Evolutionary conservation across 2,888 invertebrate species (phyloP), one percentile per base, ranked within the genome.

Genomic region (Folsomia manolachei): DNA sequence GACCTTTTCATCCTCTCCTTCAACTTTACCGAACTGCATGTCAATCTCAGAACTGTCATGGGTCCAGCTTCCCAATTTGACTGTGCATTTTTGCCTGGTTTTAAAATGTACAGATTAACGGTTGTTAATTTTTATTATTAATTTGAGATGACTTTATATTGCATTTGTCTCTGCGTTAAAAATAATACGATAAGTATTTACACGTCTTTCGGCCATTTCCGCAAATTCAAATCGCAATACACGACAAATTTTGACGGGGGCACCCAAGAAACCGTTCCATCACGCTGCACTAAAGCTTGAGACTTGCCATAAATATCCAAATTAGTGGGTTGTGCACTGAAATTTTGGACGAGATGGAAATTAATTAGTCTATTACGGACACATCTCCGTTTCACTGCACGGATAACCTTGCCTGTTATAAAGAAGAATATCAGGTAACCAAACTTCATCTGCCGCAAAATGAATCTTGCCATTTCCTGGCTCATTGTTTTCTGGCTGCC

Each of bases 191-290:
- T n/a, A n/a, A n/a, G n/a, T n/a, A n/a, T n/a, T n/a, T n/a, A n/a
- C n/a, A n/a, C 84, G 83, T 94, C 94, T 63, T 86, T 88, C 0
- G 94, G 94, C 93, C 93, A 94, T 74, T 86, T 84, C 19, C 86
- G 84, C 68, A 93, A 85, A 82, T 93, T 88, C 27, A 88, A 82
- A 71, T 89, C 88, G 81, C 89, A 90, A 80, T 88, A 88, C 18
- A 87, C 85, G 0, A 89, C 85, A 74, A 91, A 89, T 75, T 89
- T 89, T 1, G 89, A 87, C 2, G 90, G 89, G 4, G 90, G 90
- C 4, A 89, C 88, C 90, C 90, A 90, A 2, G 88, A 75, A 0
- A 90, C 86, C 2, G 82, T 82, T 0, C 90, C 90, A 69, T 85
- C 83, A 2, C 83, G 80, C 53, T 83, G 82, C 1, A 87, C 86